phyloP scores from a whole-genome alignment of 1,140 invertebrate genomes.

The Aphidius gifuensis region DNA sequence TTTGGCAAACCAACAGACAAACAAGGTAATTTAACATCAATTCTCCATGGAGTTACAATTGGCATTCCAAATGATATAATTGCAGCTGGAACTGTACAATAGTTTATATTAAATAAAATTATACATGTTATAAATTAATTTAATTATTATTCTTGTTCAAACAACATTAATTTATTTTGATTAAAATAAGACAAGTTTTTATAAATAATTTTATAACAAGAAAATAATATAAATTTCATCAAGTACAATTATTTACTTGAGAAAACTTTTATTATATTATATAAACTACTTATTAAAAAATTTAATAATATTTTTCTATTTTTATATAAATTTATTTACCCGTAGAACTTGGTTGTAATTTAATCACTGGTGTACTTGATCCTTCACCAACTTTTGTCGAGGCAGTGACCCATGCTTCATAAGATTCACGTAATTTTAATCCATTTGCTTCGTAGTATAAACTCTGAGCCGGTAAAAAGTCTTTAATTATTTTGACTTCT shows the following conservation, averaged over 20 bases:
- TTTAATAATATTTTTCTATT: too few relatives aligned
- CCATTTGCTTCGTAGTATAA: conserved; percentile 58
- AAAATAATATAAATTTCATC: too few relatives aligned
- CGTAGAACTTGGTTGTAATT: conserved; percentile 52
- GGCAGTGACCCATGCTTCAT: conserved; percentile 66
- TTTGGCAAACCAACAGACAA: conserved; percentile 60
- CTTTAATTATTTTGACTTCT: conserved; percentile 54
- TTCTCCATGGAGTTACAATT: conserved; percentile 55
- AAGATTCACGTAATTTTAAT: conserved; percentile 58
- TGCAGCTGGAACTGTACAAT: conserved; percentile 58
- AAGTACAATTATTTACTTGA: too few relatives aligned
- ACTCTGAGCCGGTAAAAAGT: conserved; percentile 49
- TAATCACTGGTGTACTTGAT: conserved; percentile 57
- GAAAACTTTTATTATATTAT: too few relatives aligned
- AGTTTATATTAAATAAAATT: too few relatives aligned
- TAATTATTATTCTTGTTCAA: too few relatives aligned
- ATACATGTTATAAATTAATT: too few relatives aligned
- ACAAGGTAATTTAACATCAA: conserved; percentile 60
- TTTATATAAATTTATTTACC: conserved; percentile 33
- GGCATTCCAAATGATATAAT: conserved; percentile 62
- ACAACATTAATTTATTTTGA: too few relatives aligned
- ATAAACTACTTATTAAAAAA: too few relatives aligned
- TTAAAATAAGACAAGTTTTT: too few relatives aligned
- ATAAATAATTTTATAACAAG: too few relatives aligned
- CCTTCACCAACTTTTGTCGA: conserved; percentile 62